Percentiles rank a stretch among this genome's conserved stretches.
Conservation (phyloP, 2,888 invertebrate species). For the Melanargia galathea region DNA sequence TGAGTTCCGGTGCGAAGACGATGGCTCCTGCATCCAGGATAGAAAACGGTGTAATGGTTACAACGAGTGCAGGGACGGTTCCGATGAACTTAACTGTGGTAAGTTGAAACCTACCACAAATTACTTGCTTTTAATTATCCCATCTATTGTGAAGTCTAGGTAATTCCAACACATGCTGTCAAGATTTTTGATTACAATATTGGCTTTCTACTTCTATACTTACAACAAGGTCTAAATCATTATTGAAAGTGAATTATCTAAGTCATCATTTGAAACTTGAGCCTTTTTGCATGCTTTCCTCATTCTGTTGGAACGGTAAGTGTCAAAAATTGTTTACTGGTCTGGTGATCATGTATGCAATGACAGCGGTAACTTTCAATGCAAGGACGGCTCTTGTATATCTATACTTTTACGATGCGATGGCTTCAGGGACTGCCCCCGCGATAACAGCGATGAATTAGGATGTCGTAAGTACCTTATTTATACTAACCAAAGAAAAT, state of each 20-base stretch:
- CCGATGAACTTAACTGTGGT: conserved; percentile 83
- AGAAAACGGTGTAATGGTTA: conserved; percentile 82
- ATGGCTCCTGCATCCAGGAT: conserved; percentile 83
- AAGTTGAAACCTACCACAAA: conserved; percentile 11
- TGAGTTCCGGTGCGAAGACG: conserved; percentile 83
- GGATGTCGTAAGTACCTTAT: conserved; percentile 82
- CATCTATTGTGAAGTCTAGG: conserved; percentile 1
- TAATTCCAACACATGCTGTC: not conserved
- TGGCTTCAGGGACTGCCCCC: conserved; percentile 86
- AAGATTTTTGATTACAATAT: not conserved
- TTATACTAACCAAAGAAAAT: not conserved
- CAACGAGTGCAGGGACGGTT: conserved; percentile 81
- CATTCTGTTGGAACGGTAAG: conserved; percentile 61
- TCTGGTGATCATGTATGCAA: conserved; percentile 66
- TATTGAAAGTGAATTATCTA: not conserved
- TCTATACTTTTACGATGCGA: conserved; percentile 87
- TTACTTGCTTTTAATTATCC: not conserved
- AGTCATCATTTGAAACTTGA: not conserved
- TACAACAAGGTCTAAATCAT: too few species aligned
- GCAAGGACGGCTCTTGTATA: conserved; percentile 88
- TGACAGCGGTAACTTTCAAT: conserved; percentile 84
- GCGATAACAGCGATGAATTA: conserved; percentile 84
- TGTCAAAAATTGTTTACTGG: conserved; percentile 58
- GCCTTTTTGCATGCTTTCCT: conserved; percentile 55
- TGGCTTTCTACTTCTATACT: not conserved